Evolutionary conservation across 1,140 invertebrate genomes (phyloP), one percentile per base, ranked within the genome.

Genomic region (Bombus soroeensis): DNA sequence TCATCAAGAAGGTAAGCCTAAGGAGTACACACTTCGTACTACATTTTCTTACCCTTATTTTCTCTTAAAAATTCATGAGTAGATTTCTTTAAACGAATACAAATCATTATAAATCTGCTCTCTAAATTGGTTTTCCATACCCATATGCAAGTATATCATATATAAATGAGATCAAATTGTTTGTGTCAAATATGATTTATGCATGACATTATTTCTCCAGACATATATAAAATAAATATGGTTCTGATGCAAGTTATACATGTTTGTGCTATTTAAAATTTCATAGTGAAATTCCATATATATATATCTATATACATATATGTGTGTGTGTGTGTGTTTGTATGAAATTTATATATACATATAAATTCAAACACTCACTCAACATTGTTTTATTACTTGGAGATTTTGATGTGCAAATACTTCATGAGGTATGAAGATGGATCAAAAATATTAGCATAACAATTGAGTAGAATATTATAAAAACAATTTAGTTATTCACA

Each of bases 1-100:
- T 91, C 94, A 94, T 92, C 94, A 95, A 94, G 94, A 95, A 95
- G 94, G 94, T 95, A 95, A 95, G 94, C 93, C 89, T 91, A 93
- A 91, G 92, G 93, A 92, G 93, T 93, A 94, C 91, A 91, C 92
- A 92, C 87, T 91, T 94, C 88, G 89, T 93, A 90, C 91, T 88
- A 92, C 85, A 94, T 90, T 92, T 92, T 90, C 80, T 90, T 93
- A 87, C 86, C 92, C 90, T 92, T 81, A 90, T 82, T 91, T 88
- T 88, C 86, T 91, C 72, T 92, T 88, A 77, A 37, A 85, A 91
- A 81, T 85, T 85, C 75, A 86, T 80, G 76, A 86, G 82, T 90
- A 90, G 89, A 82, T 79, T 32, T 86, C 34, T 72, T 90, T 85
- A 86, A 90, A 88, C 12, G 37, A 85, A 73, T 84, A 88, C 59